Percentiles rank a stretch among this genome's conserved stretches.
Conservation (phyloP, 2,797 vertebrate species). For the Bufotes viridis region DNA sequence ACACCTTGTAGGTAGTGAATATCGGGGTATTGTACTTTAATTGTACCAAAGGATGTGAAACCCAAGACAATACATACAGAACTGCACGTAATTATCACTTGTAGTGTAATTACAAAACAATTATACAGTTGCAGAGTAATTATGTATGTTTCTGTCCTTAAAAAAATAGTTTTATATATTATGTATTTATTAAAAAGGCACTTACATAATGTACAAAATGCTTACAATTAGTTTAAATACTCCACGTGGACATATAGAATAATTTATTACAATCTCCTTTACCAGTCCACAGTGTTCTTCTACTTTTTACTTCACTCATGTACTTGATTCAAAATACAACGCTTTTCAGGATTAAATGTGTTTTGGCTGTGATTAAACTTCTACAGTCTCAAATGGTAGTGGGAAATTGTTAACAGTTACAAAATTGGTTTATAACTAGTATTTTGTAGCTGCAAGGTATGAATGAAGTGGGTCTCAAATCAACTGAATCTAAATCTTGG, state of each 20-base stretch:
- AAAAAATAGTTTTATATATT: not conserved
- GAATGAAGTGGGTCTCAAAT: slow-evolving; percentile 58
- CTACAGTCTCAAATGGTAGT: slow-evolving; percentile 40
- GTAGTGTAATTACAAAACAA: slow-evolving; percentile 45
- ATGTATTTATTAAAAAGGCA: not conserved
- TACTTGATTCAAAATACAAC: slow-evolving; percentile 48
- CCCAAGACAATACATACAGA: slow-evolving; percentile 36
- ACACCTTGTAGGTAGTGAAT: slow-evolving; percentile 44
- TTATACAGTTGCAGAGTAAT: slow-evolving; percentile 51
- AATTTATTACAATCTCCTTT: not conserved
- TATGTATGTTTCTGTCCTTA: slow-evolving; percentile 39
- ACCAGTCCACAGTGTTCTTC: no score
- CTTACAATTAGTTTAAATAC: not conserved
- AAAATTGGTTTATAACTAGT: slow-evolving; percentile 58
- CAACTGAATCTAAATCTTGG: slow-evolving; percentile 43
- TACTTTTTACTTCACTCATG: slow-evolving; percentile 49
- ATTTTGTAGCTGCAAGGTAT: slow-evolving; percentile 25
- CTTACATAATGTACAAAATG: not conserved
- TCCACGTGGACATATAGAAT: no score
- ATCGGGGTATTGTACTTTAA: slow-evolving; percentile 22
- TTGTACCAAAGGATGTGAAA: slow-evolving; percentile 25
- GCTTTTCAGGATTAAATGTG: slow-evolving; percentile 53
- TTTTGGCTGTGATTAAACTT: slow-evolving; percentile 55
- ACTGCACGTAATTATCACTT: slow-evolving; percentile 25
- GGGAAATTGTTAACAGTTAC: slow-evolving; percentile 40